phyloP scores from a whole-genome alignment of 2,888 invertebrate genomes.

The Agriopis marginaria region DNA sequence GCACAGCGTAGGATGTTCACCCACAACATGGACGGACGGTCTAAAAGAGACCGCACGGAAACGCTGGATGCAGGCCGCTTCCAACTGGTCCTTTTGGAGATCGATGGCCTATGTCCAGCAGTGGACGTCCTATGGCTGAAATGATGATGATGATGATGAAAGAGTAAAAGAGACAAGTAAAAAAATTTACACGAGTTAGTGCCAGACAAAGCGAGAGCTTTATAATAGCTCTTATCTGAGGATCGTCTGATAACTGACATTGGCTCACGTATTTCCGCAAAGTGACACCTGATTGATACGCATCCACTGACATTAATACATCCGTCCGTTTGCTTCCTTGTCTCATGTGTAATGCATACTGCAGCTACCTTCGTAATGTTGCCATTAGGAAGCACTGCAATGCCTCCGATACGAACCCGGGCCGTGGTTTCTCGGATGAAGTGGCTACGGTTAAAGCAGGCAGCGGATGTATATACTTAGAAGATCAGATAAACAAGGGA shows the following conservation, averaged over 20 bases:
- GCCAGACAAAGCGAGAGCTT: neutral
- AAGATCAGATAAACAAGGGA: too few relatives aligned
- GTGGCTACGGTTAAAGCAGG: too few relatives aligned
- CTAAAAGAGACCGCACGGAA: too few relatives aligned
- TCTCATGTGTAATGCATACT: slow-evolving; percentile 11
- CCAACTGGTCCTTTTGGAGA: too few relatives aligned
- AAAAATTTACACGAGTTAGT: neutral
- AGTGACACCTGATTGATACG: slow-evolving; percentile 3
- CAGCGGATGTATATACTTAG: too few relatives aligned
- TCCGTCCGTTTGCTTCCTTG: slow-evolving; percentile 1
- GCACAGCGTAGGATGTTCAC: too few relatives aligned
- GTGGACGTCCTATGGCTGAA: too few relatives aligned
- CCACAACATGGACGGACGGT: too few relatives aligned
- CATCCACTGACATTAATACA: slow-evolving; percentile 4
- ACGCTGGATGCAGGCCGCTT: too few relatives aligned
- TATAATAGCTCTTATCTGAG: neutral
- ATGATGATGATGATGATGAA: too few relatives aligned
- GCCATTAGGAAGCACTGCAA: neutral
- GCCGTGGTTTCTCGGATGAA: neutral
- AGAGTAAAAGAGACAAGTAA: neutral
- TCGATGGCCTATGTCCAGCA: too few relatives aligned
- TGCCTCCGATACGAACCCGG: neutral
- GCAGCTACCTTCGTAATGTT: neutral
- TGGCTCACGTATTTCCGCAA: neutral
- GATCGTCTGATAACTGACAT: neutral